A percentile compares a stretch with the other conserved stretches of the same genome.
Conservation (phyloP, 1,140 invertebrate genomes). For the Trichoplusia ni region DNA sequence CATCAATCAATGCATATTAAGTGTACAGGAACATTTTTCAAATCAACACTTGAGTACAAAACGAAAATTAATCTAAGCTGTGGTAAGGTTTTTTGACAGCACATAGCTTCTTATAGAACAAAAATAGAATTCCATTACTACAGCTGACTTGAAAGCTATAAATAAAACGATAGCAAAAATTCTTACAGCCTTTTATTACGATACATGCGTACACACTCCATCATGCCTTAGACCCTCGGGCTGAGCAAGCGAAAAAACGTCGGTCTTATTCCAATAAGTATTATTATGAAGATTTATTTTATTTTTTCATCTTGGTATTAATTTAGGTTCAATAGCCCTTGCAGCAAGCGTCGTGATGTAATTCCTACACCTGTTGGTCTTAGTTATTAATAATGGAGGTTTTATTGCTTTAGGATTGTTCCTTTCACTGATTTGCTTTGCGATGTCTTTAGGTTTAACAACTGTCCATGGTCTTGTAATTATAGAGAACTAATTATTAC, state of each 20-base stretch:
- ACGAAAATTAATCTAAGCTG: no score
- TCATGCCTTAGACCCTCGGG: constrained; percentile 22
- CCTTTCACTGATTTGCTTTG: background rate
- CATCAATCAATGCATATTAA: no score
- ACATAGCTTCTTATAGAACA: background rate
- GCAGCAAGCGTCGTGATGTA: background rate
- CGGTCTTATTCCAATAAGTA: constrained; percentile 32
- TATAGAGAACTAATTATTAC: constrained; percentile 10
- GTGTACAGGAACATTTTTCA: no score
- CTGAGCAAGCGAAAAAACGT: constrained; percentile 28
- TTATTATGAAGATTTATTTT: constrained; percentile 30
- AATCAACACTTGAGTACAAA: no score
- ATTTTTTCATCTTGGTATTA: constrained; percentile 1
- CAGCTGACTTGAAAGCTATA: no score
- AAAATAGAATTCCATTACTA: no score
- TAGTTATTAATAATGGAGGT: background rate
- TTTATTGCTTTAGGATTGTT: background rate
- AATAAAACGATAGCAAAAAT: background rate
- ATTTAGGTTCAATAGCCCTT: constrained; percentile 17
- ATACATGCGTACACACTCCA: constrained; percentile 18
- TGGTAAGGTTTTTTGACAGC: no score
- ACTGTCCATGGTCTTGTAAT: no score
- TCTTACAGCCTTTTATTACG: constrained; percentile 19
- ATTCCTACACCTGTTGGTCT: background rate
- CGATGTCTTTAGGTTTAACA: no score